A percentile compares a stretch with the other conserved stretches of the same genome.
Conservation (phyloP, 53 echinoderm and acorn worm genomes). For the Temnopleurus reevesii region DNA sequence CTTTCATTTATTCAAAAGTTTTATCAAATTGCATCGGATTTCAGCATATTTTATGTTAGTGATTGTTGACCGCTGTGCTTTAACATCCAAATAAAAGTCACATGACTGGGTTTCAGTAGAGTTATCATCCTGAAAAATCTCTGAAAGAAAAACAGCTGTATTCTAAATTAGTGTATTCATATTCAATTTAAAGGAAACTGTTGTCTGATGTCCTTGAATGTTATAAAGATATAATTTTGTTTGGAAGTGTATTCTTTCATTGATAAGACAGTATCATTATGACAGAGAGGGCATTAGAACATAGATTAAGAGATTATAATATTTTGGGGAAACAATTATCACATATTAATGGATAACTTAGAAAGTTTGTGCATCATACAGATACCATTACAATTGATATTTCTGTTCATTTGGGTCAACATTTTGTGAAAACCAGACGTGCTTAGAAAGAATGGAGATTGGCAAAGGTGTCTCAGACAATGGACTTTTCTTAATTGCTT, state of each 20-base stretch:
- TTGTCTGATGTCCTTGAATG: slow-evolving; percentile 8
- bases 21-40: too few species aligned
- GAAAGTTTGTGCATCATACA: background rate
- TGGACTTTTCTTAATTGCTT: background rate
- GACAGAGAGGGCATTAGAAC: background rate
- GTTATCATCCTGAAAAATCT: background rate
- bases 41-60: too few species aligned
- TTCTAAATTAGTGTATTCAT: background rate
- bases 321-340: background rate
- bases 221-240: background rate
- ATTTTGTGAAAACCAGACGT: background rate
- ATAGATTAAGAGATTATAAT: background rate
- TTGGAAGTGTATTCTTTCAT: background rate
- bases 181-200: background rate
- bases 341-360: background rate
- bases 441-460: background rate
- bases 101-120: background rate
- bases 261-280: background rate
- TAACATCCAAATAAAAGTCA: too few species aligned
- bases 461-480: background rate
- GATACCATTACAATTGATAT: background rate
- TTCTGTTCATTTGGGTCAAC: background rate
- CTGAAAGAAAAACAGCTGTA: background rate
- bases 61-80: too few species aligned
- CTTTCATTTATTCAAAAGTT: too few species aligned